Conservation (phyloP, 2,113 vertebrate genomes). For the Brienomyrus brachyistius region DNA sequence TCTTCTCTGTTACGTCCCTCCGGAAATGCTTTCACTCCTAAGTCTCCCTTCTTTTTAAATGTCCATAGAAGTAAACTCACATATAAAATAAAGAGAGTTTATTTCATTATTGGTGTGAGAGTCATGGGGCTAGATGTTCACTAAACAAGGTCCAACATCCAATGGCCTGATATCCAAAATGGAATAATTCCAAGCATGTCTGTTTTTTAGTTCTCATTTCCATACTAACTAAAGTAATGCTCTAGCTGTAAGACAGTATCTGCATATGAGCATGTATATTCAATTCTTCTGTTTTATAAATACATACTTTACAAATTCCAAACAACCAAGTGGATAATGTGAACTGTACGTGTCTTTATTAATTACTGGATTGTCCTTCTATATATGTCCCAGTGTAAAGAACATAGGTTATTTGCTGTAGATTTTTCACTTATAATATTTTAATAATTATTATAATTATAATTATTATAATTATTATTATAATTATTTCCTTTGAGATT, state of each 20-base stretch:
- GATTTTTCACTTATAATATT: background rate
- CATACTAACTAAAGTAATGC: constrained; percentile 99
- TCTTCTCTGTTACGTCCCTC: constrained; percentile 63
- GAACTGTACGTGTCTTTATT: constrained; percentile 57
- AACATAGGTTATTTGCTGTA: background rate
- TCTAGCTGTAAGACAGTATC: constrained; percentile 89
- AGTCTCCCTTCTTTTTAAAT: constrained; percentile 32
- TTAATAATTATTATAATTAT: background rate
- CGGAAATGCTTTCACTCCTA: constrained; percentile 56
- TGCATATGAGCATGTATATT: constrained; percentile 76
- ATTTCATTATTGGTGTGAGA: background rate
- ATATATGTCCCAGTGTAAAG: background rate
- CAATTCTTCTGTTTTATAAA: constrained; percentile 77
- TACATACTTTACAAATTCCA: constrained; percentile 62
- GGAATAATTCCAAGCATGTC: constrained; percentile 82
- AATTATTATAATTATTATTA: no score
- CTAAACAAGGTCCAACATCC: background rate
- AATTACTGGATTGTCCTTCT: constrained; percentile 66
- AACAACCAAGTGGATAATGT: constrained; percentile 61
- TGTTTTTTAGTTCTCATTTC: constrained; percentile 94
- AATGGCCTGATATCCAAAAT: constrained; percentile 53
- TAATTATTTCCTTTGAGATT: background rate
- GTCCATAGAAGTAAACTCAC: constrained; percentile 29
- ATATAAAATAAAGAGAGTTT: constrained; percentile 39
- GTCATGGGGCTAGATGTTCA: background rate